phyloP scores from a whole-genome alignment of 2,888 invertebrate species.

The Spialia ferax region DNA sequence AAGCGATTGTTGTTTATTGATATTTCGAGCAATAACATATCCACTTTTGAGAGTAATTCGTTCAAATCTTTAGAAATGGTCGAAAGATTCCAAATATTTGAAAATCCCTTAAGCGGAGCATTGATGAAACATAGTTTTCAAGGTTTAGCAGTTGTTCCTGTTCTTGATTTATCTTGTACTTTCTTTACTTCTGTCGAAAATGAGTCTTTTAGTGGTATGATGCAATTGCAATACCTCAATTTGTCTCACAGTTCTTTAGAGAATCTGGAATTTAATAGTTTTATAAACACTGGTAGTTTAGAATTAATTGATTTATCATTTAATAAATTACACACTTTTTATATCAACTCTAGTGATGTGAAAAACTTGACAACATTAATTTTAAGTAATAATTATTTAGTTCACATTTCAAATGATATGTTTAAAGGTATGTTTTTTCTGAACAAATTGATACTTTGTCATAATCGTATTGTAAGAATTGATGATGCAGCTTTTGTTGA shows the following conservation, averaged over 20 bases:
- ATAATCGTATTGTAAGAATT: constrained; percentile 56
- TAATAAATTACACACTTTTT: constrained; percentile 59
- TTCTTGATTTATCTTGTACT: constrained; percentile 65
- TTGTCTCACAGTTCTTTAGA: constrained; percentile 61
- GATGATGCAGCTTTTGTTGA: constrained; percentile 52
- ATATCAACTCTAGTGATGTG: constrained; percentile 62
- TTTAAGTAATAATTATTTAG: constrained; percentile 63
- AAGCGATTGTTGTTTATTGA: constrained; percentile 60
- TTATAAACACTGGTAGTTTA: constrained; percentile 58
- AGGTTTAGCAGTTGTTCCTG: constrained; percentile 61
- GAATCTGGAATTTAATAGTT: constrained; percentile 62
- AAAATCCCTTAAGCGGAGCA: constrained; percentile 61
- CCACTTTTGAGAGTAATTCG: constrained; percentile 56
- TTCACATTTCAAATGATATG: constrained; percentile 49
- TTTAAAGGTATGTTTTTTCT: constrained; percentile 54
- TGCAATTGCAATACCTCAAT: constrained; percentile 59
- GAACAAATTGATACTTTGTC: constrained; percentile 54
- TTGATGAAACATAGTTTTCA: constrained; percentile 61
- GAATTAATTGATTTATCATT: constrained; percentile 66
- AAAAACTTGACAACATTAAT: constrained; percentile 53
- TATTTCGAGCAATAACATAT: constrained; percentile 66
- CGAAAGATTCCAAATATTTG: constrained; percentile 61
- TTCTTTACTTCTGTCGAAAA: constrained; percentile 59
- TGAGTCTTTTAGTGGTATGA: constrained; percentile 65
- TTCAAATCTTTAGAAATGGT: constrained; percentile 59